These are phyloP conservation scores for Oscheius onirici DNA, from an alignment of 2,888 invertebrate species.

Conservation along the genomic window DNA sequence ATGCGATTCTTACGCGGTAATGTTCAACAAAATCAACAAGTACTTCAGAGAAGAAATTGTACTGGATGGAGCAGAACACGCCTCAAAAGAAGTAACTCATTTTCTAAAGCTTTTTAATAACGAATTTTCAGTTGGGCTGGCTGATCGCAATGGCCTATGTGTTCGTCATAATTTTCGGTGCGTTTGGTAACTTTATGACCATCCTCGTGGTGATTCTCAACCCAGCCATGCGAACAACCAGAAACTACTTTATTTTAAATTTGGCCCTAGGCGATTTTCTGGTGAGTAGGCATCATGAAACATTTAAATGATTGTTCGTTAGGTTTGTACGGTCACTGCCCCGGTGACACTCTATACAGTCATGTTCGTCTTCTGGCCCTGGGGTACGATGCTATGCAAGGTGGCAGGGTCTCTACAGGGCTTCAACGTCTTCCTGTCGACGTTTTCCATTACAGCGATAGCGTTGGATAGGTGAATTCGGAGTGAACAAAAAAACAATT, in stretches of 20 bases:
- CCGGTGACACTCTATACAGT: constrained; percentile 89
- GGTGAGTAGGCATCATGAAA: constrained; percentile 39
- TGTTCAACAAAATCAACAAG: constrained; percentile 62
- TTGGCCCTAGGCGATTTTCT: constrained; percentile 69
- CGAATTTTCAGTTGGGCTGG: constrained; percentile 60
- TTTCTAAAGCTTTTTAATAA: constrained; percentile 1
- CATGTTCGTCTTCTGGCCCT: constrained; percentile 85
- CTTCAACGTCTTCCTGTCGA: constrained; percentile 88
- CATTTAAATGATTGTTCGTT: not conserved
- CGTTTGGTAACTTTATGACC: constrained; percentile 86
- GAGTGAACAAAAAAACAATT: not conserved
- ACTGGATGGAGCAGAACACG: constrained; percentile 62
- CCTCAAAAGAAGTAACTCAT: constrained; percentile 55
- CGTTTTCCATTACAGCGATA: constrained; percentile 91
- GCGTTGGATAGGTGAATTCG: constrained; percentile 71
- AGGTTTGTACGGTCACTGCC: constrained; percentile 86
- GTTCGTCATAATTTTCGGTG: constrained; percentile 83
- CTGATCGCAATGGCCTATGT: constrained; percentile 64
- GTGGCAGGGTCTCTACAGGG: constrained; percentile 85
- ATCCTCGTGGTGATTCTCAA: constrained; percentile 84
- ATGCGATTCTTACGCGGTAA: constrained; percentile 39
- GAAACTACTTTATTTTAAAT: constrained; percentile 74
- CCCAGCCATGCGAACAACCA: constrained; percentile 87
- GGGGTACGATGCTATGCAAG: constrained; percentile 86
- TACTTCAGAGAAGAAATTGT: constrained; percentile 68